Conservation (phyloP, 2,797 vertebrate species). For the Chromobotia macracanthus region DNA sequence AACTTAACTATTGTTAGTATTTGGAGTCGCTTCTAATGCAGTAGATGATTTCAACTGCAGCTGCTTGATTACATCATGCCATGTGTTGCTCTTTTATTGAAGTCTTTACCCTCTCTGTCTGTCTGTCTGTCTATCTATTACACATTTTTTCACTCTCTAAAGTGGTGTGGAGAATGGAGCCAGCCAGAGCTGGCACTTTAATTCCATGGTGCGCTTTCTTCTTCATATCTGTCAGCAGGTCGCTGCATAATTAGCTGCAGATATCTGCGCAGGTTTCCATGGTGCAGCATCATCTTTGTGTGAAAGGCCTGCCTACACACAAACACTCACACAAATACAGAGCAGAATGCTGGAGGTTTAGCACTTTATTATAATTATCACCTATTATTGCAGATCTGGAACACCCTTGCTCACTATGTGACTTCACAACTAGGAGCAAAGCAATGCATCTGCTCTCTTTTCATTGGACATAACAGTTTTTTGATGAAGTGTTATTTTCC, state of each 20-base stretch:
- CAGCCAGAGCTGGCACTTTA: conserved; percentile 58
- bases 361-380: conserved; percentile 60
- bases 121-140: not conserved
- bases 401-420: conserved; percentile 50
- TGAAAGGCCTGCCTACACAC: conserved; percentile 64
- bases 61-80: conserved; percentile 40
- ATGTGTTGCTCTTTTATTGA: not conserved
- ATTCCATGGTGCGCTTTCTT: conserved; percentile 63
- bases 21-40: not conserved
- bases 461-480: conserved; percentile 35
- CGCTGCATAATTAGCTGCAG: conserved; percentile 66
- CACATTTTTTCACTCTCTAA: conserved; percentile 21
- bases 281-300: conserved; percentile 62
- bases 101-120: no score
- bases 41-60: conserved; percentile 4
- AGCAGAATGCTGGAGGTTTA: conserved; percentile 54
- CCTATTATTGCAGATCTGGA: conserved; percentile 55
- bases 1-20: not conserved
- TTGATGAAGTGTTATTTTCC: conserved; percentile 48
- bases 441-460: conserved; percentile 44
- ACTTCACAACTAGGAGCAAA: conserved; percentile 48
- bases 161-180: conserved; percentile 48
- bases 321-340: conserved; percentile 47
- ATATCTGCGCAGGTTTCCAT: conserved; percentile 69
- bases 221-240: conserved; percentile 65